phyloP scores from a whole-genome alignment of 2,888 invertebrate species.

The Sabellastarte sp. region DNA sequence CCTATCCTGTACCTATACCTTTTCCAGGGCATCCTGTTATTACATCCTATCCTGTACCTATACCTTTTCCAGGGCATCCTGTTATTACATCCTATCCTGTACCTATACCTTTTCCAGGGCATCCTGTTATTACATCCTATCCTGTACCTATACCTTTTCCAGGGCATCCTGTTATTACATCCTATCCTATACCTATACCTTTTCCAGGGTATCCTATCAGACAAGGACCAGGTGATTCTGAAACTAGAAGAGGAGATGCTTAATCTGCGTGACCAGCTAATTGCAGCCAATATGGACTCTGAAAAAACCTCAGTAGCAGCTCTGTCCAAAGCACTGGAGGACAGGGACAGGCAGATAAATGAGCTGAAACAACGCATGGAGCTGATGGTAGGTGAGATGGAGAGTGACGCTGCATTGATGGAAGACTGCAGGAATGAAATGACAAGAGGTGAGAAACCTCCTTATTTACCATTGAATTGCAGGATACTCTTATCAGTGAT shows the following conservation, averaged over 20 bases:
- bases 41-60: no score
- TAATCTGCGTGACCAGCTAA: constrained; percentile 55
- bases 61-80: no score
- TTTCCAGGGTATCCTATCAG: constrained; percentile 62
- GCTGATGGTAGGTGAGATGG: constrained; percentile 69
- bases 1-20: no score
- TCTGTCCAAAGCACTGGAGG: constrained; percentile 62
- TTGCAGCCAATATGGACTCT: constrained; percentile 58
- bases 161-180: no score
- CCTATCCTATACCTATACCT: no score
- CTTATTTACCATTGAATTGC: no score
- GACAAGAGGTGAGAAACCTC: constrained; percentile 46
- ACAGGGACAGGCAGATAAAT: constrained; percentile 71
- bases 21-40: no score
- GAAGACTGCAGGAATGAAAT: constrained; percentile 68
- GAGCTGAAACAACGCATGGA: constrained; percentile 74
- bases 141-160: no score
- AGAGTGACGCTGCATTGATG: constrained; percentile 63
- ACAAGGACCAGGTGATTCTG: constrained; percentile 73
- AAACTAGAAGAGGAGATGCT: constrained; percentile 64
- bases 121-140: no score
- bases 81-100: no score
- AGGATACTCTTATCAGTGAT: no score
- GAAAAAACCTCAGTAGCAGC: constrained; percentile 59
- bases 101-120: no score